Percentiles rank a stretch among this genome's conserved stretches.
Evolutionary conservation across 2,888 invertebrate genomes (phyloP).

Genomic region (Neoaliturus tenellus): DNA sequence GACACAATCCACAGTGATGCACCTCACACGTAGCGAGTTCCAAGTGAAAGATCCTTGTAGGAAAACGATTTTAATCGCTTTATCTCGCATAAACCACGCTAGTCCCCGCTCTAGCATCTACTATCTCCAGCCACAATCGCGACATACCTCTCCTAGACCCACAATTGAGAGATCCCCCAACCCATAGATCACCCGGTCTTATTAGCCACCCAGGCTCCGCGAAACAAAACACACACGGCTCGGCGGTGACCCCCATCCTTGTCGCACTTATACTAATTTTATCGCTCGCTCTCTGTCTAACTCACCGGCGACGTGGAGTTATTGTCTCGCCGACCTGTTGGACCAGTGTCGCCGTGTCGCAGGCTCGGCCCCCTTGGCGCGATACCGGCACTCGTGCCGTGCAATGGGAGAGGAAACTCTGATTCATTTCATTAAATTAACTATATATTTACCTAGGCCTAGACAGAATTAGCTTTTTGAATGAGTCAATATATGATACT

Average conservation of each 20-base stretch:
- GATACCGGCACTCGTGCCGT: too few relatives aligned
- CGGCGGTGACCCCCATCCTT: slow-evolving; percentile 25
- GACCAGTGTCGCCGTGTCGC: neutral
- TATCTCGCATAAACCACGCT: too few relatives aligned
- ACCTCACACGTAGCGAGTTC: too few relatives aligned
- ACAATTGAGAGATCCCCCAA: slow-evolving; percentile 11
- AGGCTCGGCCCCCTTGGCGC: neutral
- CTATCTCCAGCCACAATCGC: neutral
- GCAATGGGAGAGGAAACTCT: too few relatives aligned
- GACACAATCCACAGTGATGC: too few relatives aligned
- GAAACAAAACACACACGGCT: slow-evolving; percentile 1
- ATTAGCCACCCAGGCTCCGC: slow-evolving; percentile 40
- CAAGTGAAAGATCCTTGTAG: too few relatives aligned
- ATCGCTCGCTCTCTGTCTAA: slow-evolving; percentile 36
- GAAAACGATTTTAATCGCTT: too few relatives aligned
- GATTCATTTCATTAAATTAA: too few relatives aligned
- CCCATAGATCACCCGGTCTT: slow-evolving; percentile 30
- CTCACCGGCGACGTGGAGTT: slow-evolving; percentile 34
- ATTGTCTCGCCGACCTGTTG: slow-evolving; percentile 22
- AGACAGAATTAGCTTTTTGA: too few relatives aligned
- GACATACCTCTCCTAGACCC: neutral
- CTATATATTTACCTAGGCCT: too few relatives aligned
- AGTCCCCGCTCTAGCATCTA: too few relatives aligned
- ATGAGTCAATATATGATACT: too few relatives aligned
- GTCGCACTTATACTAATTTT: slow-evolving; percentile 44